Base-by-base conservation (phyloP, 2,888 invertebrate species). In the Serripes groenlandicus region DNA sequence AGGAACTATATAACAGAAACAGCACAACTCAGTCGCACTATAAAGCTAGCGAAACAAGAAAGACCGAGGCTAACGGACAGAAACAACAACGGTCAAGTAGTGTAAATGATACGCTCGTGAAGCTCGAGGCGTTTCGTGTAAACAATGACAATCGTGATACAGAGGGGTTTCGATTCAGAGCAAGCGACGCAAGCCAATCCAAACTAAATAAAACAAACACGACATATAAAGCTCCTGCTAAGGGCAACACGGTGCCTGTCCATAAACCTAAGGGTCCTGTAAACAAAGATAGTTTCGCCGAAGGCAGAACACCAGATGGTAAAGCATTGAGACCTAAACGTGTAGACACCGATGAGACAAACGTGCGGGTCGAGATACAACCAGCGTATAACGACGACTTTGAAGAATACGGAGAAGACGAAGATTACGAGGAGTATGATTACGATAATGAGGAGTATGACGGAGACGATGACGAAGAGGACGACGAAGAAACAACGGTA, bases 371-470 rank as follows among this genome's bases (percentile, higher is more conserved):
- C 21, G 66, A 66, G 42, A 37, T 66, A 66, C 9, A 35, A 4
- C 28, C 37, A 4, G 68, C 37, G 15, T 52, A 70, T 32, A 62
- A 49, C 0, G 73, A 60, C 21, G 69, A 56, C 21, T 60, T 70
- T 49, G 69, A 30, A 1, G 69, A 34, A 21, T 52, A 64, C 0
- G 52, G n/a, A 15, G 26, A 70, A n/a, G 54, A 52, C 11, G 56
- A 35, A 18, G 73, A 76, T 1, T 28, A 73, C 23, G 68, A 74
- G n/a, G 58, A 81, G 30, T 54, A 49, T 62, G 56, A 72, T 9
- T 66, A 66, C 9, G 76, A 73, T 60, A n/a, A 76, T n/a, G 37
- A 49, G 28, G 72, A 54, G 0, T 64, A 75, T 21, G 75, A 75
- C 30, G 54, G 34, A 18, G 69, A 70, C n/a, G 75, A 71, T 30